A percentile compares a stretch with the other conserved stretches of the same genome.
These are phyloP conservation scores for Chymomyza fuscimana DNA, from an alignment of 2,888 invertebrate genomes.

Conservation along the genomic window DNA sequence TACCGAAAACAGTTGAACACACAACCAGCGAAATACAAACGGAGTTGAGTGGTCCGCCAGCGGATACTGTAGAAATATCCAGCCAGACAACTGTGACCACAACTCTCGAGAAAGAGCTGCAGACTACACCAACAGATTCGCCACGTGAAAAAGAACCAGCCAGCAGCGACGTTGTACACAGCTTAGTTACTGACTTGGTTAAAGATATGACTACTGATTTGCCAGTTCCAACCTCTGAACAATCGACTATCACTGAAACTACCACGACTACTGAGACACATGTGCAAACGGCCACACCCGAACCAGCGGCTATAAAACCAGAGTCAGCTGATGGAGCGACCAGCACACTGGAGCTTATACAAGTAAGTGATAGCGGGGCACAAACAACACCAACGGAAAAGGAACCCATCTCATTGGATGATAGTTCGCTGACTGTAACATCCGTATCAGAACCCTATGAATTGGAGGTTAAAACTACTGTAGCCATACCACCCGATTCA, in stretches of 20 bases:
- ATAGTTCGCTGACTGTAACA: conserved; percentile 62
- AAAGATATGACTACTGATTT: conserved; percentile 76
- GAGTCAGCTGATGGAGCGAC: conserved; percentile 57
- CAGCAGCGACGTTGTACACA: conserved; percentile 74
- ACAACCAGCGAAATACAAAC: conserved; percentile 57
- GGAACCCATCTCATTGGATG: conserved; percentile 60
- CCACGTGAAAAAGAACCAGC: conserved; percentile 53
- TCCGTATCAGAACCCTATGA: conserved; percentile 79
- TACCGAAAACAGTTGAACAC: conserved; percentile 36
- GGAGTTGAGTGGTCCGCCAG: conserved; percentile 53
- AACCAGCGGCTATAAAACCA: conserved; percentile 50
- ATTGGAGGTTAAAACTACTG: conserved; percentile 82
- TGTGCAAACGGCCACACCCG: conserved; percentile 65
- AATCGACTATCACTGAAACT: conserved; percentile 70
- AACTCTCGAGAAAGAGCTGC: conserved; percentile 76
- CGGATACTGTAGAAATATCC: conserved; percentile 70
- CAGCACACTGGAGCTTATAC: conserved; percentile 52
- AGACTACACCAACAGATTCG: conserved; percentile 75
- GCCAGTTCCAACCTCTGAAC: conserved; percentile 61
- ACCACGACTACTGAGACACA: conserved; percentile 58
- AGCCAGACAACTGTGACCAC: conserved; percentile 71
- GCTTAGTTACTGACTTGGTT: conserved; percentile 78
- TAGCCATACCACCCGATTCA: conserved; percentile 82
- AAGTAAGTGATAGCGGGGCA: conserved; percentile 63
- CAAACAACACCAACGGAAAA: conserved; percentile 73